Evolutionary conservation across 2,113 vertebrate species (phyloP), one percentile per base, ranked within the genome.

Genomic region (Chauna torquata): DNA sequence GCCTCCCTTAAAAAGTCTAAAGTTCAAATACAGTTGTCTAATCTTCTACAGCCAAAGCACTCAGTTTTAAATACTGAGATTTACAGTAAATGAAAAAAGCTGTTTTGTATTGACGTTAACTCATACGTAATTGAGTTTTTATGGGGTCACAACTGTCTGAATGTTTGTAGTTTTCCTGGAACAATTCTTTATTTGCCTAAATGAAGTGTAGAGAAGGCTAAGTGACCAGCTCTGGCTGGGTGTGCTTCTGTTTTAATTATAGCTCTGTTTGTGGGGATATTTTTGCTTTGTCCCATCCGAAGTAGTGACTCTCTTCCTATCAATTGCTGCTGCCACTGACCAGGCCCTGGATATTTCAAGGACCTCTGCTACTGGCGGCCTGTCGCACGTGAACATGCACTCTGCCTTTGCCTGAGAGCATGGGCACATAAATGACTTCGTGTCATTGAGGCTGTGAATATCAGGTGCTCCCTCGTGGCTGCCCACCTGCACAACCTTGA

Each of bases 101-200:
- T 96, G 96, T 55, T 96, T 96, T 97, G 91, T 96, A 92, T 81
- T 96, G 96, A 97, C 82, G 87, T 96, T 97, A 95, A 95, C 93
- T 95, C 93, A 52, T 92, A 94, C 79, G 93, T 95, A 97, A 96
- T 90, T 96, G 89, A 92, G 85, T 95, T 96, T 97, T 97, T 97
- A 97, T 94, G 91, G 95, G 95, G 92, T 97, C 95, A 86, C 90
- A 95, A 97, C 86, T 92, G 86, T 62, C 84, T 95, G 94, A 74
- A 76, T 92, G 83, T 89, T 96, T 91, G 87, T 94, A 88, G 81
- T 92, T 90, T 94, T 96, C 95, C 87, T 91, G 94, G 96, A 95
- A 96, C 71, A 66, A 72, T 86, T 91, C 82, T 96, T 86, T 83
- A 91, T 92, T 97, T 97, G 97, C 91, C 71, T 95, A 83, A 96